phyloP scores from a whole-genome alignment of 2,113 vertebrate genomes.

The Epinephelus moara region DNA sequence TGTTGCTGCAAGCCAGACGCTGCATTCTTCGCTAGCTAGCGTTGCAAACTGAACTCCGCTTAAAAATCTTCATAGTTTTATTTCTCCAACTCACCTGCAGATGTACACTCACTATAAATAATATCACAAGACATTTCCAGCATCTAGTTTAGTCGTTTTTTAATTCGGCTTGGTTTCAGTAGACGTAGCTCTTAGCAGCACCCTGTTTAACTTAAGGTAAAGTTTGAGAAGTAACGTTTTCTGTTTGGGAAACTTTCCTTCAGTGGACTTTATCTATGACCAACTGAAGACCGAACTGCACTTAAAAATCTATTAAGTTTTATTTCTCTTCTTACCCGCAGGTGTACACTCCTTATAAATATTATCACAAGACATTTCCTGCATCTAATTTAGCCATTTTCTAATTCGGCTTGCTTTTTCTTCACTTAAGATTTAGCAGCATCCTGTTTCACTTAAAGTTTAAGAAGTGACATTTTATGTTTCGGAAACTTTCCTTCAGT shows the following conservation, averaged over 20 bases:
- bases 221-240: too few species aligned
- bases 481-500: too few species aligned
- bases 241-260: too few species aligned
- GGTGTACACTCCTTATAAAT: rapidly evolving
- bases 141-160: rapidly evolving
- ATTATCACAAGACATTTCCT: rapidly evolving
- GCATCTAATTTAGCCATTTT: rapidly evolving
- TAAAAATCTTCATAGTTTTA: background rate
- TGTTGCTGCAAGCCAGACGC: background rate
- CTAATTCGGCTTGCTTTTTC: background rate
- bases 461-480: too few species aligned
- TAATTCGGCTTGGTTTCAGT: background rate
- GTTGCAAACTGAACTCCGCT: background rate
- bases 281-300: background rate
- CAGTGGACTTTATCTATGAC: too few species aligned
- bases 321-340: too few species aligned
- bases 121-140: rapidly evolving
- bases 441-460: rapidly evolving
- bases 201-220: too few species aligned
- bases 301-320: background rate
- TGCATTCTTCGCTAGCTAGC: background rate
- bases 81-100: too few species aligned
- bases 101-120: rapidly evolving
- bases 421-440: background rate
- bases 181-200: too few species aligned